Conservation (phyloP, 2,797 vertebrate species). For the Coccyzus lansbergi region DNA sequence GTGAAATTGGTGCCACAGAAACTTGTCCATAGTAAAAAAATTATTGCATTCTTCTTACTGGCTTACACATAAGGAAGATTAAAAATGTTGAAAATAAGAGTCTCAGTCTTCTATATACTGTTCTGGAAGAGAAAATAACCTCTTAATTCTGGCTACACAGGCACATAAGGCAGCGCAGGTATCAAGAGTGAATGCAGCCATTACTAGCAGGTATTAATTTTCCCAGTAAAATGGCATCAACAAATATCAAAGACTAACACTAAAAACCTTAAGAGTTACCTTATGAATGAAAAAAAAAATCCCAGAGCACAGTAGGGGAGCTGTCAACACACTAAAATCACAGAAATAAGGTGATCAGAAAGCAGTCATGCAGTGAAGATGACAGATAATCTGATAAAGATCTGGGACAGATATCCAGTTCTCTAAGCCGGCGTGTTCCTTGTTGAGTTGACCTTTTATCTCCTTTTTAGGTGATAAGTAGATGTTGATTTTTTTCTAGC, state of each 20-base stretch:
- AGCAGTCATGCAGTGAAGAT: neutral
- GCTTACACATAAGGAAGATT: neutral
- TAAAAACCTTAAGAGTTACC: neutral
- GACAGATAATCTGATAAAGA: neutral
- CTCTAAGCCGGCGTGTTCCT: neutral
- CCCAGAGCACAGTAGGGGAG: neutral
- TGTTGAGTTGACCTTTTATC: neutral
- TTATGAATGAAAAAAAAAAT: neutral
- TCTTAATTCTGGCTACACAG: neutral
- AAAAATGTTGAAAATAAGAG: neutral
- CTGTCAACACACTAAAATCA: neutral
- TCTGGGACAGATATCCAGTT: neutral
- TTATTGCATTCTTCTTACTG: neutral
- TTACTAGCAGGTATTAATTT: neutral
- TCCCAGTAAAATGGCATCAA: neutral
- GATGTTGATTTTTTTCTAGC: neutral
- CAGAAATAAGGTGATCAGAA: neutral
- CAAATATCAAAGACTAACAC: fast-evolving
- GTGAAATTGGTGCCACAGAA: neutral
- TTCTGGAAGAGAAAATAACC: neutral
- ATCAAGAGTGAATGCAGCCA: neutral
- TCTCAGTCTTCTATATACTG: neutral
- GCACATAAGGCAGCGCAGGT: neutral
- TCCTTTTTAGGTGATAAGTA: neutral
- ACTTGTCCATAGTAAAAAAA: neutral